These are phyloP conservation scores for Cepphus grylle DNA, from an alignment of 2,113 vertebrate genomes.

Conservation along the genomic window DNA sequence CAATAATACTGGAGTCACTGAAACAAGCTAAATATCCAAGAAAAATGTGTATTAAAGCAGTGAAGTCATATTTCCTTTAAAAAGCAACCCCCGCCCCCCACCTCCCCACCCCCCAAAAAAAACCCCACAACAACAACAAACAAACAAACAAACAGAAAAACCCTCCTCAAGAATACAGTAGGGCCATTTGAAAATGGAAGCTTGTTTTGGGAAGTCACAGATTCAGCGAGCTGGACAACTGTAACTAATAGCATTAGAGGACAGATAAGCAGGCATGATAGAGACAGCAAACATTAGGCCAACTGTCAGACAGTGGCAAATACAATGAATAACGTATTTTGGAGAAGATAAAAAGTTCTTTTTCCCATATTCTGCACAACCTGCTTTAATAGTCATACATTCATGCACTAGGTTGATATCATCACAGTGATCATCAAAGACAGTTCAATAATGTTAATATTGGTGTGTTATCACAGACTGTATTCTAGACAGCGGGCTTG, in stretches of 20 bases:
- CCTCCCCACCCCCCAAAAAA: not conserved
- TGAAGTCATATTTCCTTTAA: not conserved
- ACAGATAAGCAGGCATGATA: not conserved
- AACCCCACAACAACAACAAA: not conserved
- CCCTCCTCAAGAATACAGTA: not conserved
- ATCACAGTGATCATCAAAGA: not conserved
- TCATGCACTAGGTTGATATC: not conserved
- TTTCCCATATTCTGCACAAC: not conserved
- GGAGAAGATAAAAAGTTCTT: not conserved
- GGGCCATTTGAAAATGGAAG: not conserved
- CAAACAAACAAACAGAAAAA: not conserved
- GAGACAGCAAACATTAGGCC: not conserved
- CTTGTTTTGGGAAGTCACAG: not conserved
- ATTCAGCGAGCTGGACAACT: not conserved
- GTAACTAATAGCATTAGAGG: not conserved
- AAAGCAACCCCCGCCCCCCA: not conserved
- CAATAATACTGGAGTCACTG: not conserved
- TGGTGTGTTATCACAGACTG: not conserved
- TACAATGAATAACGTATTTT: not conserved
- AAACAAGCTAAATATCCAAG: constrained; percentile 4
- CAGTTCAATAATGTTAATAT: not conserved
- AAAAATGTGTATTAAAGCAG: not conserved
- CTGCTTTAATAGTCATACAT: not conserved
- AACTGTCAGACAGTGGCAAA: not conserved
- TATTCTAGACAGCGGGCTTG: not conserved